Base-by-base conservation (phyloP, 2,888 invertebrate species). In the Harpagoxenus sublaevis region DNA sequence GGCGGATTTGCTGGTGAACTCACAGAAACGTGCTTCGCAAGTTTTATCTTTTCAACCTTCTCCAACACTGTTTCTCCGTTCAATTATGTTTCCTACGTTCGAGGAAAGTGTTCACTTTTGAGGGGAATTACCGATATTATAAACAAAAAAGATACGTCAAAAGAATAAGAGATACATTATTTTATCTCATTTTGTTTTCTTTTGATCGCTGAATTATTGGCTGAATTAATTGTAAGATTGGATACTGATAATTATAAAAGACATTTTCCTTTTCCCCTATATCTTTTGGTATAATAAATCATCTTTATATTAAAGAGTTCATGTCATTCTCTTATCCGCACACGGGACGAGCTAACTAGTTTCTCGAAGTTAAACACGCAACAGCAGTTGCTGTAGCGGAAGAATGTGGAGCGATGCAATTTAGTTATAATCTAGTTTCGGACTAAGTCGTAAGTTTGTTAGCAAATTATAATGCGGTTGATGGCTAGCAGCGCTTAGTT, bases 401-500 rank as follows among this genome's bases (percentile, higher is more conserved):
- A 79, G 79, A 79, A 79, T 79, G 18, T 79, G 18, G 74, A 45
- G 79, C 74, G 79, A 79, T 73, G 74, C 35, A 79, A 79, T 74
- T 79, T 79, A 79, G 60, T 74, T 79, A 60, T 79, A 79, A 79
- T 79, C 74, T 60, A 79, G 79, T 79, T 79, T 79, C 48, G 79
- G 57, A 18, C 60, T 39, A 79, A 79, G 79, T 79, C 28, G 39
- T 48, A 79, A 79, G 74, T 79, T 79, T 79, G 79, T 79, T 79
- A 79, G 60, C 48, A 60, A 73, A 79, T 79, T 79, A 60, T 73
- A 79, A 79, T 48, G 48, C 39, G 48, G 60, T 79, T 74, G 74
- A 71, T 45, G 28, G 79, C 57, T 48, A 60, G 35, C 79, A 60
- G 74, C 60, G 60, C 45, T 79, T 68, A 77, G 39, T 62, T 68